Conservation (phyloP, 2,113 vertebrate species). For the Tachycineta bicolor region DNA sequence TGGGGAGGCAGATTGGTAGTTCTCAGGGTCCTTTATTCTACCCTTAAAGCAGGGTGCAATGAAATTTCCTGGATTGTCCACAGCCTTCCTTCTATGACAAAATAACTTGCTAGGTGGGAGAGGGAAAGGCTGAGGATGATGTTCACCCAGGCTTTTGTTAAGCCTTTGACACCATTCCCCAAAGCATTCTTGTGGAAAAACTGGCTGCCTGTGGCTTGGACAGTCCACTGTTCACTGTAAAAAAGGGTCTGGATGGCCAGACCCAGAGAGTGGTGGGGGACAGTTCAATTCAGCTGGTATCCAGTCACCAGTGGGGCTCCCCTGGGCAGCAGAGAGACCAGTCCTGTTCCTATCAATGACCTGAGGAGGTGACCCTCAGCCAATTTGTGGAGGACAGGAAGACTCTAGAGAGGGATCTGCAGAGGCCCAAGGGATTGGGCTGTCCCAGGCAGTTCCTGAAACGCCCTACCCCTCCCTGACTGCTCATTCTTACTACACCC, state of each 20-base stretch:
- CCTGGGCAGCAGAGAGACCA: background rate
- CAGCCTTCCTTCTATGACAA: background rate
- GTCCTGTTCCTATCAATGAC: background rate
- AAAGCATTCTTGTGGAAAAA: background rate
- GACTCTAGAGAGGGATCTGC: background rate
- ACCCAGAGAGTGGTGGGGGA: too few relatives aligned
- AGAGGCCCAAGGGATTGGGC: background rate
- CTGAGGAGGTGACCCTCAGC: background rate
- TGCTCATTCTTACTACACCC: background rate
- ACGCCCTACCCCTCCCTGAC: background rate
- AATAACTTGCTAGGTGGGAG: background rate
- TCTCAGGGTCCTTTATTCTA: background rate
- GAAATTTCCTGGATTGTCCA: background rate
- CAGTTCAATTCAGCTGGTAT: background rate
- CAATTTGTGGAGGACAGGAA: background rate
- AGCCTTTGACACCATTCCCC: background rate
- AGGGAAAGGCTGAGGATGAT: background rate
- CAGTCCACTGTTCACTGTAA: background rate
- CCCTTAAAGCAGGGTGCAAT: background rate
- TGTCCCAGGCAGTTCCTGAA: background rate
- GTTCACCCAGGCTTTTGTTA: background rate
- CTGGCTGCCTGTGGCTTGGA: background rate
- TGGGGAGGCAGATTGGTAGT: background rate
- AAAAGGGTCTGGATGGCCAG: background rate
- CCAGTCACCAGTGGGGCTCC: background rate